phyloP scores from a whole-genome alignment of 2,113 vertebrate species.

The Tyto alba region DNA sequence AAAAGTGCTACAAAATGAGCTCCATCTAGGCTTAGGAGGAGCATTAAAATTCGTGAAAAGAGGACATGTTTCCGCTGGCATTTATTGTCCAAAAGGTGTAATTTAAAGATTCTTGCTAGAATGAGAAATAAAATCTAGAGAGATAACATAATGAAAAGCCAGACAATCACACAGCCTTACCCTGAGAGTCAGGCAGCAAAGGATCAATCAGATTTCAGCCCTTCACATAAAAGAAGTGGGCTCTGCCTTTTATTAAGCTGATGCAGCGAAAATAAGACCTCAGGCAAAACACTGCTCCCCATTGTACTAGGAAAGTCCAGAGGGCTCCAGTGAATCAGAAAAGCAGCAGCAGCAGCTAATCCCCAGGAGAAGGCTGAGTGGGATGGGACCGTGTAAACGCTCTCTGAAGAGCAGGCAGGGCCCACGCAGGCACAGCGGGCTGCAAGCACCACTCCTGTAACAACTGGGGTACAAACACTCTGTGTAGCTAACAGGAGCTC shows the following conservation, averaged over 20 bases:
- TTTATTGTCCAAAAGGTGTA: conserved; percentile 13
- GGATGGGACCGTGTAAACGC: not conserved
- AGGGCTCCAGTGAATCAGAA: not conserved
- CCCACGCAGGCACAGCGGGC: not conserved
- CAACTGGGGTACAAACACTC: not conserved
- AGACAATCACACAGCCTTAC: conserved; percentile 18
- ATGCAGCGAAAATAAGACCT: not conserved
- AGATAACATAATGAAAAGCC: conserved; percentile 25
- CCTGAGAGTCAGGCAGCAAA: not conserved
- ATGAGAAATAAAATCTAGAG: conserved; percentile 12
- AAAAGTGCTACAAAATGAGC: not conserved
- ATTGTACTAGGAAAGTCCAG: not conserved
- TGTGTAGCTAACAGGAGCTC: not conserved
- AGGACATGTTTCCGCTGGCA: not conserved
- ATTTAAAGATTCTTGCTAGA: conserved; percentile 3
- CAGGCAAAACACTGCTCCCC: not conserved
- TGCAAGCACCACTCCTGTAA: not conserved
- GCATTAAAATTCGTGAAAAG: not conserved
- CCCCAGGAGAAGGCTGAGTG: not conserved
- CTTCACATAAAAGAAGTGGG: not conserved
- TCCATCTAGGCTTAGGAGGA: not conserved
- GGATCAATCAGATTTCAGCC: conserved; percentile 25
- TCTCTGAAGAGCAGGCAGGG: not conserved
- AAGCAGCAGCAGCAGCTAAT: not conserved
- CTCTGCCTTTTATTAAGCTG: conserved; percentile 26